Evolutionary conservation across 2,888 invertebrate species (phyloP), one percentile per base, ranked within the genome.

Genomic region (Fragum whitleyi): DNA sequence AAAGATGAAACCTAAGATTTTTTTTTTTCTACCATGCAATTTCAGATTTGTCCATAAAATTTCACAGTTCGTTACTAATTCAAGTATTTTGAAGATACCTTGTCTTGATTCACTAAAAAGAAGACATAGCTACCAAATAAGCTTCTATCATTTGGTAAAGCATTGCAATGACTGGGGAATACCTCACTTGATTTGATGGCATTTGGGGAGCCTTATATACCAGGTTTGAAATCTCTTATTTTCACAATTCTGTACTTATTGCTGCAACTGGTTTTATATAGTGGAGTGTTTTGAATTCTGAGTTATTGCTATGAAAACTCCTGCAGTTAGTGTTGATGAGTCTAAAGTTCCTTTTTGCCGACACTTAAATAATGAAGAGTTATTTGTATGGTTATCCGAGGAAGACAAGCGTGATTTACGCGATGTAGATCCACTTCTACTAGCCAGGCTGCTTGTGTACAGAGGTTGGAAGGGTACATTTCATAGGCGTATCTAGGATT

Each of bases 1-100:
- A 47, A 47, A 19, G 16, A 47, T 16, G 62, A 53, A 6, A 78
- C n/a, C 53, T 0, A 65, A 28, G 11, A 78, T 32, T 69, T 28
- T 9, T 59, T 77, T 79, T 1, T 29, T 59, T 16, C n/a, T n/a
- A n/a, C 61, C 65, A 19, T 61, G 32, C 0, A 81, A 53, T 61
- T 81, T 79, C 11, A 81, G n/a, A 51, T 81, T 75, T 23, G 61
- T 76, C 78, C 77, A 81, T n/a, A 26, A 47, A 19, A 84, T 32
- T 74, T 84, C 84, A 57, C 81, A 84, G 51, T 78, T 28, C 26
- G 79, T 84, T 0, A 81, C 61, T 28, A 73, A 62, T 61, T 79
- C 74, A 7, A 73, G 62, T 36, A 29, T 80, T 53, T 78, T 83
- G 77, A 0, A 39, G 21, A 59, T 9, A 76, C 55, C 1, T 74